Conservation (phyloP, 2,888 invertebrate species). For the Leptopilina myrica region DNA sequence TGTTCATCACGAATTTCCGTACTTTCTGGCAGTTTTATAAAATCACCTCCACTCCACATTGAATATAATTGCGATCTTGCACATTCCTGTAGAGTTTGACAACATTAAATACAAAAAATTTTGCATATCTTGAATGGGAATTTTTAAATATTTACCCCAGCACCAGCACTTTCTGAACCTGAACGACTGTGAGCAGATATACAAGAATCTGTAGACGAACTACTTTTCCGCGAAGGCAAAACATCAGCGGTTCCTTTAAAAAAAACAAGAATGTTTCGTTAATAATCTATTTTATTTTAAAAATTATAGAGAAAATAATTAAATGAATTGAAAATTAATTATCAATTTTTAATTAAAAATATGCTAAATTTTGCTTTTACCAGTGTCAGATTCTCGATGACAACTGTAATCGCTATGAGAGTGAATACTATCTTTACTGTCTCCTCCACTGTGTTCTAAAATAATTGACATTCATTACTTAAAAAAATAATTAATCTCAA, state of each 20-base stretch:
- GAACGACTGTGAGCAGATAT: slow-evolving; percentile 80
- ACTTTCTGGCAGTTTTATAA: slow-evolving; percentile 77
- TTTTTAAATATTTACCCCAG: slow-evolving; percentile 65
- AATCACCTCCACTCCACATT: slow-evolving; percentile 77
- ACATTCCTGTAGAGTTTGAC: slow-evolving; percentile 66
- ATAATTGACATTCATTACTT: slow-evolving; percentile 7
- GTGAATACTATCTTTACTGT: slow-evolving; percentile 74
- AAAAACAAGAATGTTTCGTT: slow-evolving; percentile 7
- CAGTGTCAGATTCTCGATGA: slow-evolving; percentile 71
- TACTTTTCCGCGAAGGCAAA: slow-evolving; percentile 80
- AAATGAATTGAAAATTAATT: background rate
- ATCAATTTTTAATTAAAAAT: background rate
- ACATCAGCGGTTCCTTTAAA: slow-evolving; percentile 64
- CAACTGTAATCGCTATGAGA: slow-evolving; percentile 69
- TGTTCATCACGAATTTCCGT: slow-evolving; percentile 73
- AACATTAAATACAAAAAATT: background rate
- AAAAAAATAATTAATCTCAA: too few relatives aligned
- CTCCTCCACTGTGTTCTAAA: slow-evolving; percentile 72
- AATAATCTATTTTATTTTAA: background rate
- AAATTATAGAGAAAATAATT: background rate
- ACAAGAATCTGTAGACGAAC: slow-evolving; percentile 81
- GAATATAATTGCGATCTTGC: slow-evolving; percentile 76
- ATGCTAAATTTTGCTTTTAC: slow-evolving; percentile 54
- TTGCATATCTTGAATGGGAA: background rate
- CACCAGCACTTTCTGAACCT: slow-evolving; percentile 78